phyloP scores from a whole-genome alignment of 2,113 vertebrate species.

The Muscicapa adusta region DNA sequence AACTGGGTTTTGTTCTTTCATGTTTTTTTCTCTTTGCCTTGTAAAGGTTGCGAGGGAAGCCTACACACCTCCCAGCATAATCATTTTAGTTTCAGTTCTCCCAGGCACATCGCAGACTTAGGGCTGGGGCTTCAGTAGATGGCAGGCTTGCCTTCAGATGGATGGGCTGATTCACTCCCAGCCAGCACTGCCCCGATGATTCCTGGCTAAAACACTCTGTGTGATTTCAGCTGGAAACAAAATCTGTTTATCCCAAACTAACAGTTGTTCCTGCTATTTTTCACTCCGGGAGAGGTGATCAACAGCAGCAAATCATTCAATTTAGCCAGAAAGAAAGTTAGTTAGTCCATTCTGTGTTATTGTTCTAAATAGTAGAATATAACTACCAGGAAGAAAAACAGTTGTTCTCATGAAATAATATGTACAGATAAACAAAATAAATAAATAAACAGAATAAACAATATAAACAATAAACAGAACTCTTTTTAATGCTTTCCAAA shows the following conservation, averaged over 20 bases:
- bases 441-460: too few relatives aligned
- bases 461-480: background rate
- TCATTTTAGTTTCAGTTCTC: background rate
- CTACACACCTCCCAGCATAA: background rate
- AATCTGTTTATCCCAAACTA: conserved; percentile 1
- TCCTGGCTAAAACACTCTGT: background rate
- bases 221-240: background rate
- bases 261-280: background rate
- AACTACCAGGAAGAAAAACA: background rate
- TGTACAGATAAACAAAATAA: background rate
- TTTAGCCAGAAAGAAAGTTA: background rate
- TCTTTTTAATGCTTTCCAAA: background rate
- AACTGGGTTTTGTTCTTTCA: background rate
- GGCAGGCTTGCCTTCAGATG: background rate
- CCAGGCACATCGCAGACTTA: background rate
- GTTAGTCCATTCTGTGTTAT: background rate
- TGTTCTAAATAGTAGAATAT: background rate
- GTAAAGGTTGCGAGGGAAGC: background rate
- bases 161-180: background rate
- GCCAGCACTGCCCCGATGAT: background rate
- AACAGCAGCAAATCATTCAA: background rate
- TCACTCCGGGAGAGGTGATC: background rate
- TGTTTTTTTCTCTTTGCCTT: background rate
- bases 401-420: background rate
- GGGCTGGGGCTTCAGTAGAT: background rate